Percentiles rank a stretch among this genome's conserved stretches.
Evolutionary conservation across 2,888 invertebrate species (phyloP).

Genomic region (Myopa testacea): DNA sequence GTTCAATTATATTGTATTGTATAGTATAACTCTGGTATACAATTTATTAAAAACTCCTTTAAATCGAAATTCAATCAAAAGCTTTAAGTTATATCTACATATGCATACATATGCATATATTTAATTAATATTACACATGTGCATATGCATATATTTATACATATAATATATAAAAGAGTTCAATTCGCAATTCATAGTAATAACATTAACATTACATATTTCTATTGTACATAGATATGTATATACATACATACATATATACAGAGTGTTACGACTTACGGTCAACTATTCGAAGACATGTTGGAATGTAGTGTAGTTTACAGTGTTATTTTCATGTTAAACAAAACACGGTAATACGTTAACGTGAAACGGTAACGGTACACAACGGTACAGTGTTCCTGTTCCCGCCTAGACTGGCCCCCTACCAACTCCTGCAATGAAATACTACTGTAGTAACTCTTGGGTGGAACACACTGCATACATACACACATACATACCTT

Average conservation of each 20-base stretch:
- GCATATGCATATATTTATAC: slow-evolving; percentile 1
- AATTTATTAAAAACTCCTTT: background rate
- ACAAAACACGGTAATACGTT: no score
- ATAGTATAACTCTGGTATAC: background rate
- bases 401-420: no score
- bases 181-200: no score
- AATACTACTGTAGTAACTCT: no score
- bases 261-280: background rate
- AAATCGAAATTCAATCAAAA: background rate
- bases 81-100: background rate
- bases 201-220: background rate
- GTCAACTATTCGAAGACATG: background rate
- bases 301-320: background rate
- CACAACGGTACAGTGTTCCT: no score
- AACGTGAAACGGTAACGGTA: no score
- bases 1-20: slow-evolving; percentile 14
- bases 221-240: background rate
- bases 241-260: background rate
- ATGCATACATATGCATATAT: slow-evolving; percentile 10
- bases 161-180: background rate
- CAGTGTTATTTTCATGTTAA: background rate
- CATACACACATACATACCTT: no score
- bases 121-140: background rate
- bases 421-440: no score
- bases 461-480: no score